Evolutionary conservation across 2,113 vertebrate species (phyloP).

Genomic region (Myodes glareolus): DNA sequence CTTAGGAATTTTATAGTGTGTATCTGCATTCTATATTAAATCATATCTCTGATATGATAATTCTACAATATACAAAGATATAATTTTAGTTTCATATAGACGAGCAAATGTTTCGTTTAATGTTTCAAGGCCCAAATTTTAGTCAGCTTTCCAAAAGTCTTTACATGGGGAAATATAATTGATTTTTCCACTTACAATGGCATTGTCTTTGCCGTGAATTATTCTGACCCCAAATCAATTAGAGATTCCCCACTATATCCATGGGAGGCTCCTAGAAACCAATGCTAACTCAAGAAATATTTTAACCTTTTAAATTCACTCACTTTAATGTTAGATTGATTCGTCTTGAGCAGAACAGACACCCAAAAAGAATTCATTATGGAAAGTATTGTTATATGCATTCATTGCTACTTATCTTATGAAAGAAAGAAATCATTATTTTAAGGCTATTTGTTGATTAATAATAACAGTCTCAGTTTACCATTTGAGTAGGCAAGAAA

Average conservation of each 20-base stretch:
- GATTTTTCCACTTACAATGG: slow-evolving; percentile 77
- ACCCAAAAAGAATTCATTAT: neutral
- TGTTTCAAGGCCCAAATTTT: slow-evolving; percentile 69
- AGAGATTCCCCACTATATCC: slow-evolving; percentile 40
- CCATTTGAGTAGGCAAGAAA: slow-evolving; percentile 32
- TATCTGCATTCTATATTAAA: slow-evolving; percentile 67
- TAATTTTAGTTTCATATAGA: slow-evolving; percentile 69
- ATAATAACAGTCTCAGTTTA: neutral
- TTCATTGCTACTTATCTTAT: neutral
- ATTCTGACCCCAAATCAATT: slow-evolving; percentile 75
- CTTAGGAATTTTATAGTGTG: slow-evolving; percentile 46
- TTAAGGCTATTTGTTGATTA: slow-evolving; percentile 17
- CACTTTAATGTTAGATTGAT: slow-evolving; percentile 51
- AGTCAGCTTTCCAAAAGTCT: slow-evolving; percentile 72
- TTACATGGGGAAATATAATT: slow-evolving; percentile 71
- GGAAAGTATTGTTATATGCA: slow-evolving; percentile 33
- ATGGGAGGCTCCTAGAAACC: slow-evolving; percentile 53
- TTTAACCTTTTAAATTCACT: slow-evolving; percentile 72
- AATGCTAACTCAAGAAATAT: slow-evolving; percentile 68
- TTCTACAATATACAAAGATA: slow-evolving; percentile 64
- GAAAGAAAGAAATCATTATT: slow-evolving; percentile 6
- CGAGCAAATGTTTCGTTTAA: slow-evolving; percentile 62
- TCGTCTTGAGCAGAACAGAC: slow-evolving; percentile 38
- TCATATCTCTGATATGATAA: neutral
- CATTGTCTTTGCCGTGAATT: slow-evolving; percentile 61